Conservation (phyloP, 2,888 invertebrate species). For the Nudaria mundana region DNA sequence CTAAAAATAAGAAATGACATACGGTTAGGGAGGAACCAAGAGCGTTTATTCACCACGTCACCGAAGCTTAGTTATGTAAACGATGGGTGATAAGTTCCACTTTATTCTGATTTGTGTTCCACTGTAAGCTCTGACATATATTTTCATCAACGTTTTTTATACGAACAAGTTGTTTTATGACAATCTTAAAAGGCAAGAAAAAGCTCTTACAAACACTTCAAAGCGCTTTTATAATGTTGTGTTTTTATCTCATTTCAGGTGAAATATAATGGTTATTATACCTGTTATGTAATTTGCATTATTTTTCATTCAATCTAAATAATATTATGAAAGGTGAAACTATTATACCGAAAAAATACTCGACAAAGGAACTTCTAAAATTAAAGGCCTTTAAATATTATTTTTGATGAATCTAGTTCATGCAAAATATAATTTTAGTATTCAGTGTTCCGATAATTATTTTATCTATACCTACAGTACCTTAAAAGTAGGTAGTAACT, state of each 20-base stretch:
- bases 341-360: too few species aligned
- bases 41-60: conserved; percentile 27
- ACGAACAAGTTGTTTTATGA: conserved; percentile 59
- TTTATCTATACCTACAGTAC: too few species aligned
- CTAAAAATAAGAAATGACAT: conserved; percentile 33
- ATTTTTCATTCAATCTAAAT: too few species aligned
- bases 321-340: too few species aligned
- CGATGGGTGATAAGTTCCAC: conserved; percentile 44
- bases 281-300: neutral
- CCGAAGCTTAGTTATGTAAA: conserved; percentile 41
- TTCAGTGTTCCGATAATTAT: too few species aligned
- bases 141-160: conserved; percentile 65
- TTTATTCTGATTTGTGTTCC: conserved; percentile 57
- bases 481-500: too few species aligned
- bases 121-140: conserved; percentile 53
- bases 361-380: too few species aligned
- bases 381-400: too few species aligned
- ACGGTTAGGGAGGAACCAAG: conserved; percentile 16
- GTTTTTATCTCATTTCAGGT: too few species aligned
- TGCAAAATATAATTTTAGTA: too few species aligned
- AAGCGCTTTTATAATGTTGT: conserved; percentile 56
- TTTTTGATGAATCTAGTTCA: too few species aligned
- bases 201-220: conserved; percentile 55
- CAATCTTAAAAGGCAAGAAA: conserved; percentile 52
- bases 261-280: neutral